Evolutionary conservation across 1,140 invertebrate species (phyloP).

Genomic region (Polypedilum vanderplanki): DNA sequence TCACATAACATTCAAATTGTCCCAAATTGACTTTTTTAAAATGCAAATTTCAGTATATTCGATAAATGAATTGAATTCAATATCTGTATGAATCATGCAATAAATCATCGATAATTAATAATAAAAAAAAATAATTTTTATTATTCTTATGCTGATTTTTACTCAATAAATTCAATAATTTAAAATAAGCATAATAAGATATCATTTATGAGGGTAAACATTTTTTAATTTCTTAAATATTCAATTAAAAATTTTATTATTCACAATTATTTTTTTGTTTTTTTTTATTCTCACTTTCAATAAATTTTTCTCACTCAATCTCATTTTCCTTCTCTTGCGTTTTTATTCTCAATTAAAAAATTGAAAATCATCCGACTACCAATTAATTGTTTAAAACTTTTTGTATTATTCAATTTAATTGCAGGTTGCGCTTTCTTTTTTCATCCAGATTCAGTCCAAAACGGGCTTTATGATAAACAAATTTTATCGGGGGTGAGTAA

Average conservation of each 20-base stretch:
- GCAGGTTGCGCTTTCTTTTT: constrained; percentile 25
- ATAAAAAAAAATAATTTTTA: background rate
- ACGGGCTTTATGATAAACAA: constrained; percentile 24
- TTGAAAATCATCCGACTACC: background rate
- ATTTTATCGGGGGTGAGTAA: constrained; percentile 21
- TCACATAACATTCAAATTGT: too few relatives aligned
- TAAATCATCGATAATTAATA: constrained; percentile 14
- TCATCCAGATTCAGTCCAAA: constrained; percentile 23
- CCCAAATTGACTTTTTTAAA: constrained; percentile 13
- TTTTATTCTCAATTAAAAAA: background rate
- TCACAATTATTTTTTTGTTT: too few relatives aligned
- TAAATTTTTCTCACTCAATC: background rate
- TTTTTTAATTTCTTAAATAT: too few relatives aligned
- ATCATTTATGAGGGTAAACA: too few relatives aligned
- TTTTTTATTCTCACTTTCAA: too few relatives aligned
- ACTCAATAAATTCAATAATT: too few relatives aligned
- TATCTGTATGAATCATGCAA: background rate
- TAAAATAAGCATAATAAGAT: too few relatives aligned
- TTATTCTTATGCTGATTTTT: background rate
- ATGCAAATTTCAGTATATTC: background rate
- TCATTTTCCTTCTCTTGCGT: background rate
- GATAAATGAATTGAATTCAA: background rate
- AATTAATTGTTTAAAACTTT: constrained; percentile 8
- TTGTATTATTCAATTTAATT: constrained; percentile 15
- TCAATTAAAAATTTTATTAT: too few relatives aligned